Percentiles rank a stretch among this genome's conserved stretches.
phyloP scores from a whole-genome alignment of 1,140 invertebrate genomes.

The Bombus breviceps region DNA sequence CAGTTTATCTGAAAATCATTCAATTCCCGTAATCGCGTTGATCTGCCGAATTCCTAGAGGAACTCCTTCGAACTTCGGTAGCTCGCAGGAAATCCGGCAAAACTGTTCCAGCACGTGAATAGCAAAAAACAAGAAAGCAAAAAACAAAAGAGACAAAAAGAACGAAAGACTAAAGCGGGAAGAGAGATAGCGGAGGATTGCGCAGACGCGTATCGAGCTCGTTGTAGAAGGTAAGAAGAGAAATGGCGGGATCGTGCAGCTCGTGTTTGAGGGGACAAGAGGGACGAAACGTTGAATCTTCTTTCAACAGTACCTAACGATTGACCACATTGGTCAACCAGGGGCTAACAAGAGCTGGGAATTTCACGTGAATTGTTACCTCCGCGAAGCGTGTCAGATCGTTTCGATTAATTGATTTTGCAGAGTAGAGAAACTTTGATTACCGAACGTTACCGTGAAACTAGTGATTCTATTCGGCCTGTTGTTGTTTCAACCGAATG shows the following conservation, averaged over 20 bases:
- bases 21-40: conserved; percentile 33
- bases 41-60: background rate
- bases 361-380: conserved; percentile 37
- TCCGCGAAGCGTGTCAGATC: conserved; percentile 47
- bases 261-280: background rate
- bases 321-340: conserved; percentile 37
- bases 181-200: background rate
- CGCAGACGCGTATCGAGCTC: background rate
- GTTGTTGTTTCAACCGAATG: too few relatives aligned
- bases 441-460: background rate
- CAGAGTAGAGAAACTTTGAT: conserved; percentile 32
- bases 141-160: too few relatives aligned
- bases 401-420: conserved; percentile 65
- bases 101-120: background rate
- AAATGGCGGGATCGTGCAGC: conserved; percentile 7
- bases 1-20: conserved; percentile 19
- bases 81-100: background rate
- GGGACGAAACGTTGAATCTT: conserved; percentile 33
- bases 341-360: conserved; percentile 28
- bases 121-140: background rate
- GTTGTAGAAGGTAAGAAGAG: background rate
- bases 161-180: too few relatives aligned
- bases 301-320: conserved; percentile 44
- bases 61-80: conserved; percentile 12
- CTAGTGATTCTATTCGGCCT: too few relatives aligned